phyloP scores from a whole-genome alignment of 2,888 invertebrate species.

The Amblyteles armatorius region DNA sequence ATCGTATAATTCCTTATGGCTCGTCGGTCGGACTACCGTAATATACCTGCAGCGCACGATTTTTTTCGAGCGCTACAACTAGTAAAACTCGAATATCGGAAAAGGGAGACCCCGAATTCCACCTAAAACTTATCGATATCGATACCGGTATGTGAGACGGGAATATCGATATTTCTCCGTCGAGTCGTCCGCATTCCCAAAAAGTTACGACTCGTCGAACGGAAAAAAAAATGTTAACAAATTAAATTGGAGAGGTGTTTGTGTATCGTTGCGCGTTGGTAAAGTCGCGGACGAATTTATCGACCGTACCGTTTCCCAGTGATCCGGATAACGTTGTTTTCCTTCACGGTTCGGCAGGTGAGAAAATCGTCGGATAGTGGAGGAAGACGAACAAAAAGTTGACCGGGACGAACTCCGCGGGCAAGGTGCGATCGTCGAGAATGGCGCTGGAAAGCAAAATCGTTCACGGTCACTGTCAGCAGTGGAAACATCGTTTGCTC shows the following conservation, averaged over 20 bases:
- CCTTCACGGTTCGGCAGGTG: not conserved
- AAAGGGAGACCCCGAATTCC: conserved; percentile 20
- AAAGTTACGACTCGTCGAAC: not conserved
- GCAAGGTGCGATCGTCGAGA: not conserved
- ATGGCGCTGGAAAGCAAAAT: not conserved
- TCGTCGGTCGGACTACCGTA: conserved; percentile 62
- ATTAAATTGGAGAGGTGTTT: not conserved
- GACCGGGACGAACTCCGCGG: conserved; percentile 8
- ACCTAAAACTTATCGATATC: conserved; percentile 46
- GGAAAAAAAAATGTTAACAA: not conserved
- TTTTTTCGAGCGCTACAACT: conserved; percentile 16
- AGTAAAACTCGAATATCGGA: conserved; percentile 51
- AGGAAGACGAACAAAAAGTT: conserved; percentile 18
- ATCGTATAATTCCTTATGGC: conserved; percentile 66
- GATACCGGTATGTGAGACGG: conserved; percentile 13
- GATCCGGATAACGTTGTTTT: conserved; percentile 63
- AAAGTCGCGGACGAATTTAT: not conserved
- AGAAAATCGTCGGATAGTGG: conserved; percentile 8
- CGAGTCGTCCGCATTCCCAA: not conserved
- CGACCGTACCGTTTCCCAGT: not conserved
- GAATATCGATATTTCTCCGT: too few species aligned
- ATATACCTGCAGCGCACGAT: conserved; percentile 56
- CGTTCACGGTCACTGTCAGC: conserved; percentile 10
- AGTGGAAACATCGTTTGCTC: conserved; percentile 59
- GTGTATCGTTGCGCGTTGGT: not conserved